Evolutionary conservation across 2,113 vertebrate genomes (phyloP).

Genomic region (Dasyurus viverrinus): DNA sequence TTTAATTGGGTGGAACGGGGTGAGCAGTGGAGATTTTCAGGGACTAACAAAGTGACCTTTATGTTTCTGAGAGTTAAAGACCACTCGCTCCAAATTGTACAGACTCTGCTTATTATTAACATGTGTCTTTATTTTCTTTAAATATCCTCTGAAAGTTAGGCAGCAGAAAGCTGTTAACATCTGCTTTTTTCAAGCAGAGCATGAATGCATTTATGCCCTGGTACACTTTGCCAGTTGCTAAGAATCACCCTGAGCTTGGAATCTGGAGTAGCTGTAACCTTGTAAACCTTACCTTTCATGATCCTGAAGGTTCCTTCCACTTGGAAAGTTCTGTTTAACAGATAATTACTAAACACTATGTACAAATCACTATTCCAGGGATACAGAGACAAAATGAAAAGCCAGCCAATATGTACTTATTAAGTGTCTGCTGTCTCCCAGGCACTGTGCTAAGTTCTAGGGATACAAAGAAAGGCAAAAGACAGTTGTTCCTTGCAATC

Average conservation of each 20-base stretch:
- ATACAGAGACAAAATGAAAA: no score
- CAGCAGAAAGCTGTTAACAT: not conserved
- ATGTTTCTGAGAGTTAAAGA: not conserved
- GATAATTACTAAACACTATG: not conserved
- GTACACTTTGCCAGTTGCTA: not conserved
- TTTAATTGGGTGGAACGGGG: constrained; percentile 63
- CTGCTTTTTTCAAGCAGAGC: not conserved
- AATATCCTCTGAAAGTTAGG: not conserved
- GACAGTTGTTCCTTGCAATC: no score
- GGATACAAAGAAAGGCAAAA: no score
- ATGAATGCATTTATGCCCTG: not conserved
- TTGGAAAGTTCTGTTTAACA: not conserved
- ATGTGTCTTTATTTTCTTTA: not conserved
- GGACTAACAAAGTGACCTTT: not conserved
- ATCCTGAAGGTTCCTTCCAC: not conserved
- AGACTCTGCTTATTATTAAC: not conserved
- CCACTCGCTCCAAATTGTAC: not conserved
- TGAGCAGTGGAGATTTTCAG: constrained; percentile 52
- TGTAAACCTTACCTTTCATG: not conserved
- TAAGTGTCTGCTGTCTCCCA: no score
- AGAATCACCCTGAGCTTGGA: not conserved
- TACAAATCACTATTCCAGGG: no score
- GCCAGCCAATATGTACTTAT: no score
- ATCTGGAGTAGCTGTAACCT: not conserved
- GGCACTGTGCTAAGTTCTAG: no score